phyloP scores from a whole-genome alignment of 2,113 vertebrate genomes.

The Cyphomyrus plagiostoma region DNA sequence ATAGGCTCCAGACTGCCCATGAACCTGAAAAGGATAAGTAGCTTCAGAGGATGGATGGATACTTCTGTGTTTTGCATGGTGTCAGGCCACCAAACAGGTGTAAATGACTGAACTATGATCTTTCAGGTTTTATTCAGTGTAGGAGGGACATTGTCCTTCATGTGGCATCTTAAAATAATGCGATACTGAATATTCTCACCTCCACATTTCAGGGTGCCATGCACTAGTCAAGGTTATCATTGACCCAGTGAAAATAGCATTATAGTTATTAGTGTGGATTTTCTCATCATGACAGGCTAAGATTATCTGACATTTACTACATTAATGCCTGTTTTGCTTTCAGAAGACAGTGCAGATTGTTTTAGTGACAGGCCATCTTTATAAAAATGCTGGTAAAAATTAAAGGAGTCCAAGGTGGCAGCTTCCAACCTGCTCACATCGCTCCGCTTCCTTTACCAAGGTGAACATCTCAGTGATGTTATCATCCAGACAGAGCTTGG shows the following conservation, averaged over 20 bases:
- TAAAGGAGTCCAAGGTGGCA: constrained; percentile 48
- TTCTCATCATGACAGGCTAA: not conserved
- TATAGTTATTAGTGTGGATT: not conserved
- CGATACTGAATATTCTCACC: not conserved
- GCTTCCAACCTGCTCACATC: constrained; percentile 50
- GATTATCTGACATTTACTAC: not conserved
- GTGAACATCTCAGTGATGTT: constrained; percentile 48
- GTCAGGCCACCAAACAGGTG: not conserved
- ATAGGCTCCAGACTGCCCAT: too few relatives aligned
- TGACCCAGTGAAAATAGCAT: not conserved
- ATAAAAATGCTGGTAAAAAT: constrained; percentile 36
- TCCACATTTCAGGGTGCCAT: not conserved
- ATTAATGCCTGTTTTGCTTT: not conserved
- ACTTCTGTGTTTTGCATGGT: not conserved
- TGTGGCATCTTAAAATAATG: not conserved
- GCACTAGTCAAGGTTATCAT: not conserved
- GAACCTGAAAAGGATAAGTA: too few relatives aligned
- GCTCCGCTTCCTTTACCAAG: constrained; percentile 44
- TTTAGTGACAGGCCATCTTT: not conserved
- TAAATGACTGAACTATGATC: not conserved
- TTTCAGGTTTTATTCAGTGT: not conserved
- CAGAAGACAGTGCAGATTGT: not conserved
- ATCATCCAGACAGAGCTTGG: constrained; percentile 43
- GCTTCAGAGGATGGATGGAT: not conserved
- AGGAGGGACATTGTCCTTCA: not conserved